A percentile compares a stretch with the other conserved stretches of the same genome.
These are phyloP conservation scores for Dicerorhinus sumatrensis DNA, from an alignment of 2,113 vertebrate genomes.

Conservation along the genomic window DNA sequence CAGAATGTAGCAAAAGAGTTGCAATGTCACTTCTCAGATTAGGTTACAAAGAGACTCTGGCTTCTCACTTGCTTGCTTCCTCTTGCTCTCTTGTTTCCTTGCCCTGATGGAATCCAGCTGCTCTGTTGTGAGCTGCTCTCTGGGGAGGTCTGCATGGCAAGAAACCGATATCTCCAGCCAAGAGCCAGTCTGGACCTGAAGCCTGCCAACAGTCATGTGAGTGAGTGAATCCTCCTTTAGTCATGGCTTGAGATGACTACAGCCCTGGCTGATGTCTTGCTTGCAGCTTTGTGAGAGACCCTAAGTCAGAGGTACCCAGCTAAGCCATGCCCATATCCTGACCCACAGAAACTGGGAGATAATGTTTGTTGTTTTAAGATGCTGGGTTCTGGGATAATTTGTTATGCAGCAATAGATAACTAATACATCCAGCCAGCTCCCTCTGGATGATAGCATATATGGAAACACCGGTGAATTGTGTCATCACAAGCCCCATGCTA, in stretches of 20 bases:
- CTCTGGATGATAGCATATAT: not conserved
- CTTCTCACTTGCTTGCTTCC: not conserved
- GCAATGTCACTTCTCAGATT: not conserved
- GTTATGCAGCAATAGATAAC: not conserved
- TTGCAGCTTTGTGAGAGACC: not conserved
- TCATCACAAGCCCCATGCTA: not conserved
- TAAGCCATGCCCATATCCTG: not conserved
- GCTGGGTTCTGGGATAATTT: not conserved
- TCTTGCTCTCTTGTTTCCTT: not conserved
- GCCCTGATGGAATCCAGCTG: not conserved
- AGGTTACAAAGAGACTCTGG: not conserved
- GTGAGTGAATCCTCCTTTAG: not conserved
- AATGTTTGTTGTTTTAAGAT: not conserved
- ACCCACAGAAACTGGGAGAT: not conserved
- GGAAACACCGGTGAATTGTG: not conserved
- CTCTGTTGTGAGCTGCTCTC: not conserved
- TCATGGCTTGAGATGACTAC: not conserved
- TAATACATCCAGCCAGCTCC: not conserved
- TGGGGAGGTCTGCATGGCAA: not conserved
- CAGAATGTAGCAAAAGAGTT: not conserved
- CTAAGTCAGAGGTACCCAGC: not conserved
- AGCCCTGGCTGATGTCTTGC: not conserved
- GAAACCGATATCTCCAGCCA: not conserved
- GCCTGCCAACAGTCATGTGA: not conserved
- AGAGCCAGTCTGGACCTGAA: not conserved